Evolutionary conservation across 2,113 vertebrate species (phyloP), one percentile per base, ranked within the genome.

Genomic region (Nannobrachium achirus): DNA sequence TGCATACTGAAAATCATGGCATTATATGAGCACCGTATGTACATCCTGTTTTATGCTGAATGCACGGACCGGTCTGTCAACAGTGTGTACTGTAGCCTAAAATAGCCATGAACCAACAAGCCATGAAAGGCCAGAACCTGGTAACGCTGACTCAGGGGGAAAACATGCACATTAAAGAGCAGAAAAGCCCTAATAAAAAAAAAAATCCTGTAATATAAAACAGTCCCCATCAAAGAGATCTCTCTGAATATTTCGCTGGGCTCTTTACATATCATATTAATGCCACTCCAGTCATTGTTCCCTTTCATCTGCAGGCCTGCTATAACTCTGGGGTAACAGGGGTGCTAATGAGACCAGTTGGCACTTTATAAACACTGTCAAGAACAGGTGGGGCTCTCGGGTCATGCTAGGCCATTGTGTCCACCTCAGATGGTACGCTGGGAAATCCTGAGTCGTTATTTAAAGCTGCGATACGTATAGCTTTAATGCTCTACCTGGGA

Each of bases 191-290:
- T 62, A 77, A 86, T 92, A 92, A 92, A 91, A 33, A 1, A 33
- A 1, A 33, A 33, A 89, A 63, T 39, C 41, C 67, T 56, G 71
- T 91, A 91, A 91, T 86, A 72, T 77, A 70, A 91, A 92, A 89
- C 88, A 91, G 85, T 86, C 77, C 66, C 52, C 81, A 88, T 93
- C 87, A 92, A 92, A 92, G 90, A 49, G 69, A 74, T 79, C 73
- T 62, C 69, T 76, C 66, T 67, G 71, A 79, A 90, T 89, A 88
- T 87, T 88, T 33, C 71, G 83, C 85, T 90, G 81, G 86, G 86
- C 86, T 90, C 83, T 88, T 33, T 87, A 88, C 86, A 88, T 90
- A 88, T 92, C 88, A 78, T 83, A 91, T 89, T 86, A 85, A 85
- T 90, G 79, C 88, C 83, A 66, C 88, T 88, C 79, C 79, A 71